These are phyloP conservation scores for Phylloscopus collybita DNA, from an alignment of 2,797 vertebrate species.

Conservation along the genomic window DNA sequence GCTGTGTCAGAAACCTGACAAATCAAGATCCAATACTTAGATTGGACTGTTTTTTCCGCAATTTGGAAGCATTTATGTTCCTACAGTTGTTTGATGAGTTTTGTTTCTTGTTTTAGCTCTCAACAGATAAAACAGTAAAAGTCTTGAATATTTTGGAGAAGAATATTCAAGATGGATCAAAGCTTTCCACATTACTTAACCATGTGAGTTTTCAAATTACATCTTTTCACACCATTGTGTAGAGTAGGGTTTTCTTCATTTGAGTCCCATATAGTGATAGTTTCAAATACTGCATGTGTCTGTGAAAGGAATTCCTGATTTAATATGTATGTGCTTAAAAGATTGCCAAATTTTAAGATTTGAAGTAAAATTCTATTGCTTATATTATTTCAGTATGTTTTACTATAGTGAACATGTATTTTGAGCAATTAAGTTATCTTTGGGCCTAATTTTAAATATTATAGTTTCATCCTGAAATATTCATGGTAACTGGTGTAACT, in stretches of 20 bases:
- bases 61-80: not conserved
- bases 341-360: not conserved
- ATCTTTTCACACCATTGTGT: not conserved
- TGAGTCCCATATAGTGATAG: not conserved
- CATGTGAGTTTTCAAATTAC: conserved; percentile 83
- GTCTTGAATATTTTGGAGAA: conserved; percentile 93
- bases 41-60: not conserved
- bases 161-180: conserved; percentile 97
- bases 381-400: not conserved
- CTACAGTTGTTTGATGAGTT: not conserved
- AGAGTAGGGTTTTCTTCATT: not conserved
- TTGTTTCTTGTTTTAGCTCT: conserved; percentile 80
- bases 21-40: not conserved
- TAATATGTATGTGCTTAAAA: not conserved
- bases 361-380: not conserved
- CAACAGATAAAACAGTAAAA: conserved; percentile 94
- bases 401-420: not conserved
- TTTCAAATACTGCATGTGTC: not conserved
- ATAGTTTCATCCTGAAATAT: not conserved
- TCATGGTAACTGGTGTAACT: not conserved
- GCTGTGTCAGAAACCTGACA: not conserved
- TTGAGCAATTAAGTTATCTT: not conserved
- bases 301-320: not conserved
- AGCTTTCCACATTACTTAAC: conserved; percentile 92
- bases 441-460: not conserved